Evolutionary conservation across 2,113 vertebrate genomes (phyloP).

Genomic region (Pycnonotus jocosus): DNA sequence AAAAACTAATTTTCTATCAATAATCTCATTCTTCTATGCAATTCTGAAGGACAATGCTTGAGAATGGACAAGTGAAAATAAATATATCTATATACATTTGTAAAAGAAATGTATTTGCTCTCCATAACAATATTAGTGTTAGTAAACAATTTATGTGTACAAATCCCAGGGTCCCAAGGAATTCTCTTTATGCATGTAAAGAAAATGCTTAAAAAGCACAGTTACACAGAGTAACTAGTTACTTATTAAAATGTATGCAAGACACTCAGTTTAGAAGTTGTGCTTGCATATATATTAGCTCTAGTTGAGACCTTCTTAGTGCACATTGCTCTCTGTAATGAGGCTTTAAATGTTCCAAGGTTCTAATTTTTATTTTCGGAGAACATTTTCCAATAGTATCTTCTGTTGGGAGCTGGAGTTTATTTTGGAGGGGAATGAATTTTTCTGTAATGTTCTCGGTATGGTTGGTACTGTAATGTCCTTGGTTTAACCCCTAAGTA

Average conservation of each 20-base stretch:
- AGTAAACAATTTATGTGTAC: background rate
- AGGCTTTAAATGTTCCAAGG: background rate
- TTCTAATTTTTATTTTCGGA: background rate
- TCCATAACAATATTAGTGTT: background rate
- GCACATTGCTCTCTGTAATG: background rate
- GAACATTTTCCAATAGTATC: background rate
- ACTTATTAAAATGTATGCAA: background rate
- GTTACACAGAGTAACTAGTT: background rate
- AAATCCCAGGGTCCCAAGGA: background rate
- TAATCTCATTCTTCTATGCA: background rate
- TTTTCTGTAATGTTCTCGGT: background rate
- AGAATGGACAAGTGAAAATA: background rate
- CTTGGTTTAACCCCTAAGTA: background rate
- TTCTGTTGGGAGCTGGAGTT: background rate
- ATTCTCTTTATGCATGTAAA: background rate
- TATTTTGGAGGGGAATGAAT: background rate
- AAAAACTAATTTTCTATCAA: background rate
- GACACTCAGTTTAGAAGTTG: background rate
- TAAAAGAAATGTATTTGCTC: background rate
- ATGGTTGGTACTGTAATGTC: background rate
- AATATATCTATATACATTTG: background rate
- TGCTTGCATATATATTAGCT: background rate
- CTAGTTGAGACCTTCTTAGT: background rate
- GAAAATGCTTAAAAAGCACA: background rate
- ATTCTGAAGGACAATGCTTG: background rate